phyloP scores from a whole-genome alignment of 1,140 invertebrate genomes.

The Drosophila trapezifrons region DNA sequence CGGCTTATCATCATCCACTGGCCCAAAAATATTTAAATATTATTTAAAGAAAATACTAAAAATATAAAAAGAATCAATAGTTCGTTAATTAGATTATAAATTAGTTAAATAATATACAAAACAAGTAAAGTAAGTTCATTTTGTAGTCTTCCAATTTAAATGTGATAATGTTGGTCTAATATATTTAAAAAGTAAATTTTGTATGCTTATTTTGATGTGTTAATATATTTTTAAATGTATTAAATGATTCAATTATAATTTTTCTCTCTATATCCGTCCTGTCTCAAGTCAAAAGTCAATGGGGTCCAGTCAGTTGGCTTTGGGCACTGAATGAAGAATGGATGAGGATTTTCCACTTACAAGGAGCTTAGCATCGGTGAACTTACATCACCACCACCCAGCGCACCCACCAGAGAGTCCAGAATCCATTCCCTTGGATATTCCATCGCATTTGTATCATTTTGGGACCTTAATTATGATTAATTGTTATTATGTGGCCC shows the following conservation, averaged over 20 bases:
- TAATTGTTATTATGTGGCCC: constrained; percentile 67
- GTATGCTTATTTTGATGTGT: neutral
- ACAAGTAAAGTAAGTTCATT: no score
- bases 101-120: neutral
- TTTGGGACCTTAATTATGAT: constrained; percentile 71
- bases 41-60: neutral
- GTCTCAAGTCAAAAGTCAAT: constrained; percentile 36
- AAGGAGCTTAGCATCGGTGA: constrained; percentile 24
- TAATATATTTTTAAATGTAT: neutral
- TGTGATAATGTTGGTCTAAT: no score
- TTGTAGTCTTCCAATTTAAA: no score
- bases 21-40: neutral
- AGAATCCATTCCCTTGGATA: constrained; percentile 17
- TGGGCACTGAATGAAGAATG: neutral
- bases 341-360: constrained; percentile 26
- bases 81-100: neutral
- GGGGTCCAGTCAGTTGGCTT: constrained; percentile 24
- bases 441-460: constrained; percentile 38
- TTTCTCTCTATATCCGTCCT: neutral
- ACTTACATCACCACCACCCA: neutral
- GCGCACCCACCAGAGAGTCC: neutral
- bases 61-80: neutral
- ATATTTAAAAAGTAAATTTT: no score
- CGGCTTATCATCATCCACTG: neutral
- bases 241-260: neutral